These are phyloP conservation scores for Seriola quinqueradiata DNA, from an alignment of 2,113 vertebrate species.

Conservation along the genomic window DNA sequence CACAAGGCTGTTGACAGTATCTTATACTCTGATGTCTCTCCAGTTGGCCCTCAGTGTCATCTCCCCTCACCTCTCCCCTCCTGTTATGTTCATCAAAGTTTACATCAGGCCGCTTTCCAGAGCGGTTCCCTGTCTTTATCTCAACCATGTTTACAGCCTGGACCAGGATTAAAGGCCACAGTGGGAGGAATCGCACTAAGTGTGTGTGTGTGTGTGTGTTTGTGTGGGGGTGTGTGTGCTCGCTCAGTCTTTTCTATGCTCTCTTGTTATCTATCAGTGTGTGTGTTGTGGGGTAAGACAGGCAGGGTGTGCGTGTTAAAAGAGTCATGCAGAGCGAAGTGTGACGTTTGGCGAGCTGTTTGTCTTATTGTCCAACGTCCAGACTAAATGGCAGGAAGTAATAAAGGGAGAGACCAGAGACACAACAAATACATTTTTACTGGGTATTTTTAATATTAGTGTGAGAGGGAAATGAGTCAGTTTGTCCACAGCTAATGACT, in stretches of 20 bases:
- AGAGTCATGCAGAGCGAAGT: constrained; percentile 17
- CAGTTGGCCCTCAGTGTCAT: neutral
- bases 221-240: neutral
- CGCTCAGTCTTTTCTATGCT: neutral
- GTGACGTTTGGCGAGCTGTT: constrained; percentile 36
- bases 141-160: constrained; percentile 52
- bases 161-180: constrained; percentile 48
- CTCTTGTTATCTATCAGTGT: neutral
- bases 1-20: neutral
- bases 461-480: constrained; percentile 29
- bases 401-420: constrained; percentile 30
- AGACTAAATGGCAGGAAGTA: constrained; percentile 58
- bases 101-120: neutral
- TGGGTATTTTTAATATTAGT: constrained; percentile 6
- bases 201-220: constrained; percentile 22
- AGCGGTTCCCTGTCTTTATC: constrained; percentile 39
- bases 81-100: constrained; percentile 29
- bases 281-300: neutral
- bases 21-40: constrained; percentile 18
- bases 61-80: neutral
- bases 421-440: constrained; percentile 16
- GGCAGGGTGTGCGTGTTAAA: constrained; percentile 20
- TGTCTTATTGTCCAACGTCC: constrained; percentile 40
- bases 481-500: neutral
- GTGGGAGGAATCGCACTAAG: constrained; percentile 10